A percentile compares a stretch with the other conserved stretches of the same genome.
phyloP scores from a whole-genome alignment of 2,888 invertebrate genomes.

The Catocala fraxini region DNA sequence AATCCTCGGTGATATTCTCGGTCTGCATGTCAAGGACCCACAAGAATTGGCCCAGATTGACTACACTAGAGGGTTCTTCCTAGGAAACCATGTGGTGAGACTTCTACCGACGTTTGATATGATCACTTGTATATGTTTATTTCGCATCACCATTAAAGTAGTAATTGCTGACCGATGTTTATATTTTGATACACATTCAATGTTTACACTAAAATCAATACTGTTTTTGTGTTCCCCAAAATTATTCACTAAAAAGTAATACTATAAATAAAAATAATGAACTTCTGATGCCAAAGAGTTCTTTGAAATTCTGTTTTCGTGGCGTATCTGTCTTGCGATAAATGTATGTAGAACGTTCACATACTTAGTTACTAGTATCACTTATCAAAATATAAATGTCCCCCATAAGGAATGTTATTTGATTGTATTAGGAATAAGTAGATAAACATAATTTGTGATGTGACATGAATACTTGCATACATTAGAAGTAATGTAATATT shows the following conservation, averaged over 20 bases:
- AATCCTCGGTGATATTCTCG: conserved; percentile 90
- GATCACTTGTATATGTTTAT: conserved; percentile 42
- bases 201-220: conserved; percentile 3
- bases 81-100: conserved; percentile 94
- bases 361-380: neutral
- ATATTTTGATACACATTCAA: conserved; percentile 49
- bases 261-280: no score
- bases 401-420: conserved; percentile 20
- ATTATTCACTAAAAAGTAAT: no score
- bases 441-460: conserved; percentile 54
- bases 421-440: conserved; percentile 38
- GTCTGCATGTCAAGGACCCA: conserved; percentile 87
- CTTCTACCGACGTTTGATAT: conserved; percentile 3
- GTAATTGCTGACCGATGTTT: conserved; percentile 62
- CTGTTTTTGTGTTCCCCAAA: no score
- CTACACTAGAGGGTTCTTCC: conserved; percentile 91
- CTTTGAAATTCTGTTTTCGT: no score
- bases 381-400: conserved; percentile 54
- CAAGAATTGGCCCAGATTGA: conserved; percentile 66
- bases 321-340: no score
- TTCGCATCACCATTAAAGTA: conserved; percentile 70
- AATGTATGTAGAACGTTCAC: neutral
- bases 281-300: no score
- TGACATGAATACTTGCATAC: conserved; percentile 48
- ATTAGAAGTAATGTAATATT: conserved; percentile 53